Evolutionary conservation across 2,113 vertebrate genomes (phyloP).

Genomic region (Megaceryle maxima): DNA sequence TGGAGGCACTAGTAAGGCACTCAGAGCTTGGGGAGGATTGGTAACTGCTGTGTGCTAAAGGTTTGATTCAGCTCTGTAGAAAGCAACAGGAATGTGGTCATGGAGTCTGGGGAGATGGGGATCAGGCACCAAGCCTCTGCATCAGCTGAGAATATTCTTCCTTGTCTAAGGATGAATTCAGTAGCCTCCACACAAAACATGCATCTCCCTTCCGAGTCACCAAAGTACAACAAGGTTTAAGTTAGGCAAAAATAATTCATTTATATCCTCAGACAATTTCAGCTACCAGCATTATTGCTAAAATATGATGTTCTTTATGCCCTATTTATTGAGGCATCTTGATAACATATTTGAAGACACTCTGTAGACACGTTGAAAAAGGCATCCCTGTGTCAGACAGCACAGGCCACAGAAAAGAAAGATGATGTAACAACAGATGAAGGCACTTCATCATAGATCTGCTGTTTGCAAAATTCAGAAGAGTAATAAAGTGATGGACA

Average conservation of each 20-base stretch:
- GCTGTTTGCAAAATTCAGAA: neutral
- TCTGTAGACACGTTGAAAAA: neutral
- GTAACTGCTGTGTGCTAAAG: neutral
- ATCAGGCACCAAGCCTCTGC: neutral
- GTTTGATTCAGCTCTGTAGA: neutral
- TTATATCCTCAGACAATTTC: neutral
- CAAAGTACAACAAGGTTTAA: neutral
- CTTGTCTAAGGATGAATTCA: neutral
- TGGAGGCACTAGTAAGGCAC: neutral
- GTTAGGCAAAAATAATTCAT: neutral
- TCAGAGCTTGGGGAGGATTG: neutral
- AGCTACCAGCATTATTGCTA: neutral
- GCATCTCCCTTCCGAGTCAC: neutral
- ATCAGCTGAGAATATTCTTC: neutral
- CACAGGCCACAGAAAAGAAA: neutral
- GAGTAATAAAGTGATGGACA: slow-evolving; percentile 44
- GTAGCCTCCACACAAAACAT: neutral
- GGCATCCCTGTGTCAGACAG: slow-evolving; percentile 20
- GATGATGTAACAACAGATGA: slow-evolving; percentile 17
- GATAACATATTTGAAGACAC: neutral
- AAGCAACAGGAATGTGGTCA: neutral
- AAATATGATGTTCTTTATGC: neutral
- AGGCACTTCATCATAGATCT: slow-evolving; percentile 21
- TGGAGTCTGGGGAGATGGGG: neutral
- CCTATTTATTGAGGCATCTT: neutral